Evolutionary conservation across 2,888 invertebrate genomes (phyloP).

Genomic region (Phrixothrix hirtus): DNA sequence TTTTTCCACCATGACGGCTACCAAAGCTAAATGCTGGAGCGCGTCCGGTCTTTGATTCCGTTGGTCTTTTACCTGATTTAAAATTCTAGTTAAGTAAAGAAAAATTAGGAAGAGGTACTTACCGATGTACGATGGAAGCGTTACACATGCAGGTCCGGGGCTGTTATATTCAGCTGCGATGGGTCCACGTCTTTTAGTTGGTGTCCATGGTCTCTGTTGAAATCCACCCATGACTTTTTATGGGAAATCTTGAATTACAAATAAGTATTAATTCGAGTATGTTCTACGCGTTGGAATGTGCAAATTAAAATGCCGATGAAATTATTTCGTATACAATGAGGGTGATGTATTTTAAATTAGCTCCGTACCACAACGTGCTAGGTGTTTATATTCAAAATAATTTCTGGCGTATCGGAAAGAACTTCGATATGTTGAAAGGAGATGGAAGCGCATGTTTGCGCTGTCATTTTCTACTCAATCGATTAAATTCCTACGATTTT

Average conservation of each 20-base stretch:
- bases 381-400: too few species aligned
- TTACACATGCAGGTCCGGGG: conserved; percentile 87
- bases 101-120: conserved; percentile 38
- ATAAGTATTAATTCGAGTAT: neutral
- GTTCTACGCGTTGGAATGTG: too few species aligned
- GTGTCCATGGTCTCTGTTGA: conserved; percentile 87
- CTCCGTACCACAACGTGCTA: too few species aligned
- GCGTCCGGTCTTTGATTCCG: conserved; percentile 75
- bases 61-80: conserved; percentile 74
- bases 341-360: too few species aligned
- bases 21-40: conserved; percentile 86
- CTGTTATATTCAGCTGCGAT: conserved; percentile 85
- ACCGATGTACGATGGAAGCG: conserved; percentile 82
- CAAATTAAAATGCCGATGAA: too few species aligned
- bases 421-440: too few species aligned
- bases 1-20: conserved; percentile 62
- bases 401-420: too few species aligned
- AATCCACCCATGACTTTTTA: conserved; percentile 66
- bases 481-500: too few species aligned
- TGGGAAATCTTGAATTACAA: neutral
- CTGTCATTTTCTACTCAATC: too few species aligned
- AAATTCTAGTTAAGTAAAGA: too few species aligned
- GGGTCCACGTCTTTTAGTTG: conserved; percentile 83
- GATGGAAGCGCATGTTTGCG: too few species aligned
- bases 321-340: too few species aligned